phyloP scores from a whole-genome alignment of 2,113 vertebrate genomes.

The Syngnathus scovelli region DNA sequence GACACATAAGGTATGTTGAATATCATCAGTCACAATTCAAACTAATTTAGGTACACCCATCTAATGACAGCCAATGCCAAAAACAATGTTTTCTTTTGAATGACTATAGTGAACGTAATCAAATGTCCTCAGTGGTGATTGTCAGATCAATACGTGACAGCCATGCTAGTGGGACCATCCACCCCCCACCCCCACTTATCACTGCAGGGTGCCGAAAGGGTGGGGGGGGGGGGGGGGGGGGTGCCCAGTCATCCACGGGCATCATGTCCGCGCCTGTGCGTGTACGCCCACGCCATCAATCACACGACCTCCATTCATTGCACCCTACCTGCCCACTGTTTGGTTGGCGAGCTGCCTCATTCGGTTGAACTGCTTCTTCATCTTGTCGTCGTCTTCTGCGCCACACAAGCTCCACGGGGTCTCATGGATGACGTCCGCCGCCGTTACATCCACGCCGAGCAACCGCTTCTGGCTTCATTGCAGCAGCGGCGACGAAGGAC shows the following conservation, averaged over 20 bases:
- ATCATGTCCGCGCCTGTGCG: constrained; percentile 39
- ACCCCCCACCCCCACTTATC: neutral
- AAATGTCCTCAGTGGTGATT: neutral
- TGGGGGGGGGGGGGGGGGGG: constrained; percentile 5
- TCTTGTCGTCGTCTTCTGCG: constrained; percentile 70
- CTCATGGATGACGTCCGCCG: neutral
- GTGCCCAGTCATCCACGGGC: constrained; percentile 33
- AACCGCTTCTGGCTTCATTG: neutral
- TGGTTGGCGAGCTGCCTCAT: constrained; percentile 96
- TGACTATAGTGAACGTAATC: neutral
- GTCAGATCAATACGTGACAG: constrained; percentile 8
- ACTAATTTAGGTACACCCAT: neutral
- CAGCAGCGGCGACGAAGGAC: neutral
- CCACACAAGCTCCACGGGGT: constrained; percentile 3
- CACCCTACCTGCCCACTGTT: constrained; percentile 86
- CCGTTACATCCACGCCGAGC: constrained; percentile 51
- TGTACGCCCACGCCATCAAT: constrained; percentile 35
- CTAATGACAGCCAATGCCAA: neutral
- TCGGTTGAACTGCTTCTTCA: constrained; percentile 96
- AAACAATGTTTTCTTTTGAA: neutral
- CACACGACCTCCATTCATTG: constrained; percentile 6
- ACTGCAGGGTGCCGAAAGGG: constrained; percentile 16
- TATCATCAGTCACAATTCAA: neutral
- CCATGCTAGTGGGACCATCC: neutral
- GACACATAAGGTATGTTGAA: too few relatives aligned